Conservation (phyloP, 2,797 vertebrate genomes). For the Spea hammondii region DNA sequence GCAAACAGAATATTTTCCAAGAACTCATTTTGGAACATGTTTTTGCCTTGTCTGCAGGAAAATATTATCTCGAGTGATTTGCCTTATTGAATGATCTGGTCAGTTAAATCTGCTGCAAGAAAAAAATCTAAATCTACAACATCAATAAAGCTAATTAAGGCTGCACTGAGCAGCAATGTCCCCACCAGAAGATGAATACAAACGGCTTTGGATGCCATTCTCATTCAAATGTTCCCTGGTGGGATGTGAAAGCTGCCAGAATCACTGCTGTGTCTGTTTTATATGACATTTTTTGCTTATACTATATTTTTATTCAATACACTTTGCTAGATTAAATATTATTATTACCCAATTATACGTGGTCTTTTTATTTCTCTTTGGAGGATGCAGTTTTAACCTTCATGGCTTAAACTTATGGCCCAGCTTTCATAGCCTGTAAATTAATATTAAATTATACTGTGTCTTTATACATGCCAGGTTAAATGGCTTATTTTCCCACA, state of each 20-base stretch:
- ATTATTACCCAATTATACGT: conserved; percentile 22
- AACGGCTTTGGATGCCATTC: conserved; percentile 12
- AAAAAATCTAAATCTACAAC: conserved; percentile 29
- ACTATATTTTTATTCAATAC: conserved; percentile 5
- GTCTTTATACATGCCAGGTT: background rate
- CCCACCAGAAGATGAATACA: conserved; percentile 38
- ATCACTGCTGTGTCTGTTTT: conserved; percentile 21
- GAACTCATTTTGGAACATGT: background rate
- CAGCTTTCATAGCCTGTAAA: background rate
- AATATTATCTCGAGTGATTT: conserved; percentile 37
- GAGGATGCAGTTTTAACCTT: conserved; percentile 1
- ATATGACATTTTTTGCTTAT: background rate
- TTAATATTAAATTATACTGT: background rate
- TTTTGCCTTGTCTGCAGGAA: conserved; percentile 26
- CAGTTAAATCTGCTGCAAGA: conserved; percentile 44
- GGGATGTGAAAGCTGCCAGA: background rate
- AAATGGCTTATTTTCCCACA: too few relatives aligned
- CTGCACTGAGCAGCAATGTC: conserved; percentile 32
- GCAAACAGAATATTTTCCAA: background rate
- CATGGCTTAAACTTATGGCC: conserved; percentile 14
- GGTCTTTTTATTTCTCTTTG: background rate
- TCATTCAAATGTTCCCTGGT: conserved; percentile 25
- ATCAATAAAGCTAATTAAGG: conserved; percentile 48
- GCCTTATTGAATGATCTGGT: conserved; percentile 42
- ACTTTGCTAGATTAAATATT: conserved; percentile 41